Base-by-base conservation (phyloP, 53 echinoderm and acorn worm species). In the Stichopus horrens region DNA sequence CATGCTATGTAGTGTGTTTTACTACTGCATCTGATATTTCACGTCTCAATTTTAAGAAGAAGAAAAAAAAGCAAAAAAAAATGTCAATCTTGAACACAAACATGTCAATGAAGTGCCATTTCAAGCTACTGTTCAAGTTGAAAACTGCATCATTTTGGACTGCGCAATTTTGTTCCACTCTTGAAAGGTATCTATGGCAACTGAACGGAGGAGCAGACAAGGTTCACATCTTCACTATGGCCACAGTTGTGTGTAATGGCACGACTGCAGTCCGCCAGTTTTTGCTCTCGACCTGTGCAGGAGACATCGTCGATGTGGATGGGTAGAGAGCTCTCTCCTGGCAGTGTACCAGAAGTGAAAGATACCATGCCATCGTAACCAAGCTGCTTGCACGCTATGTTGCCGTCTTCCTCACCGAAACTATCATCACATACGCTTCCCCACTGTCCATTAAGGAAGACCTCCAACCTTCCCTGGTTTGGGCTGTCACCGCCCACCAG, bases 351-450 rank as follows among this genome's bases (percentile, higher is more conserved):
- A 22, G 37, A 3, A 6, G 86, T 21, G 19, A 83, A 83, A 5
- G 74, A 57, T 56, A 85, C 75, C 0, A 86, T 86, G 5, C 76
- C 86, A n/a, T 85, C 76, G 55, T 63, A 90, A 21, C 90, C 90
- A 52, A 90, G 76, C 58, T 63, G 76, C 54, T 52, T 57, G 56
- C 90, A 90, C 11, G 86, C 90, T 5, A 86, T 76, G 6, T 77
- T 58, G 7, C 76, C 86, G 23, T 90, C 68, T 13, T 6, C 57
- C 14, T 59, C 13, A 20, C 53, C 67, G 86, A 85, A 90, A 54
- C n/a, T 10, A 53, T 90, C 90, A 78, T 90, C 90, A 54, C 90
- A 90, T 52, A 90, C 55, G 18, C 86, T 90, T 19, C 76, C 75
- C 86, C 86, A 90, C 75, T 60, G 58, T 8, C 76, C 66, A 53